Evolutionary conservation across 2,888 invertebrate genomes (phyloP), one percentile per base, ranked within the genome.

Genomic region (Plemyria rubiginata): DNA sequence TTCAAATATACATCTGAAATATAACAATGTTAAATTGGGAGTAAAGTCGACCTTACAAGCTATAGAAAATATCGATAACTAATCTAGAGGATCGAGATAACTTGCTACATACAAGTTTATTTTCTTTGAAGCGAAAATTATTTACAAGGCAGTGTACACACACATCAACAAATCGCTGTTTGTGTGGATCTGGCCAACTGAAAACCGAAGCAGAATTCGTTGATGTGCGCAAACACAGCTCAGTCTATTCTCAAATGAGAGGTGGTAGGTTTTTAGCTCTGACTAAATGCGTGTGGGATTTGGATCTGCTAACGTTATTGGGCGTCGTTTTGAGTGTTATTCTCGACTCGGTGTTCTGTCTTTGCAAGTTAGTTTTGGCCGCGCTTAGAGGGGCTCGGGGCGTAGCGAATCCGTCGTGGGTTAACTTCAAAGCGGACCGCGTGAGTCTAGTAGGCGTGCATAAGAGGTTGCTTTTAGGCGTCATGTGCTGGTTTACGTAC

Each of bases 381-480:
- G 88, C 86, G 52, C 87, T 88, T 15, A 91, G 81, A 0, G 92
- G 92, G 1, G 90, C 83, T 1, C 91, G 79, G 6, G 92, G 92
- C 0, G 92, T 92, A 0, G 88, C 87, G 59, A 92, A 92, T 0
- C 87, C 89, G 45, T 88, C 88, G 32, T 84, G 81, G 50, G 85
- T 86, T 1, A 90, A 45, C 65, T 90, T 92, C 0, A 89, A 61
- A 32, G 90, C 86, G 0, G 92, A 90, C 43, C 92, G 70, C 0
- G 92, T 92, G 0, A 90, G 76, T 41, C 90, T 79, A 0, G 85
- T 87, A 0, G 92, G 91, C 0, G 92, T 91, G 15, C 76, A 78
- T 32, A 88, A 22, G 0, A 89, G 67, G 43, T 82, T 85, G 22
- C 46, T 81, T 63, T 88, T 90, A 2, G 90, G 88, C 0, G 90